phyloP scores from a whole-genome alignment of 1,140 invertebrate genomes.

The Papilio dardanus region DNA sequence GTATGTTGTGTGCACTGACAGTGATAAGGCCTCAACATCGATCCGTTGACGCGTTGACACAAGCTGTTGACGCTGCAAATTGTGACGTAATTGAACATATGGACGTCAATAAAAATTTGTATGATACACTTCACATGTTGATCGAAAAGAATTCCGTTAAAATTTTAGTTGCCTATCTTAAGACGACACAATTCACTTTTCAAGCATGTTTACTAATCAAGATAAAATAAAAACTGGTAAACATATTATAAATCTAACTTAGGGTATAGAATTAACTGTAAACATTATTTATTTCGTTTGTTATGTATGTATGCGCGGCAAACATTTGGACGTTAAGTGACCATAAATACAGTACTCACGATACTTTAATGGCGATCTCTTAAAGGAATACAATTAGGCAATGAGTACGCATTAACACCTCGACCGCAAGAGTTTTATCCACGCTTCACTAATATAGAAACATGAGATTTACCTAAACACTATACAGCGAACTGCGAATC shows the following conservation, averaged over 20 bases:
- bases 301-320: not conserved
- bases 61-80: slow-evolving; percentile 59
- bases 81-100: slow-evolving; percentile 44
- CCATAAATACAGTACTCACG: slow-evolving; percentile 61
- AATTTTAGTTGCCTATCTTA: not conserved
- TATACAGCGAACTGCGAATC: slow-evolving; percentile 51
- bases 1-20: slow-evolving; percentile 72
- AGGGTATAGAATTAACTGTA: not conserved
- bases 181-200: not conserved
- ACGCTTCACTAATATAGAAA: slow-evolving; percentile 60
- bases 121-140: not conserved
- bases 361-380: slow-evolving; percentile 72
- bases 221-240: not conserved
- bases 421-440: slow-evolving; percentile 61
- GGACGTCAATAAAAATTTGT: not conserved
- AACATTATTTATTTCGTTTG: not conserved
- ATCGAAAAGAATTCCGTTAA: slow-evolving; percentile 8
- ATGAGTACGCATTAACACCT: slow-evolving; percentile 78
- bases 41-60: slow-evolving; percentile 62
- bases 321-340: slow-evolving; percentile 53
- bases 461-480: slow-evolving; percentile 61
- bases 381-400: slow-evolving; percentile 80
- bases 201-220: not conserved
- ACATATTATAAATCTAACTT: not conserved
- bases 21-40: slow-evolving; percentile 64